Evolutionary conservation across 2,888 invertebrate genomes (phyloP), one percentile per base, ranked within the genome.

Genomic region (Arctia plantaginis): DNA sequence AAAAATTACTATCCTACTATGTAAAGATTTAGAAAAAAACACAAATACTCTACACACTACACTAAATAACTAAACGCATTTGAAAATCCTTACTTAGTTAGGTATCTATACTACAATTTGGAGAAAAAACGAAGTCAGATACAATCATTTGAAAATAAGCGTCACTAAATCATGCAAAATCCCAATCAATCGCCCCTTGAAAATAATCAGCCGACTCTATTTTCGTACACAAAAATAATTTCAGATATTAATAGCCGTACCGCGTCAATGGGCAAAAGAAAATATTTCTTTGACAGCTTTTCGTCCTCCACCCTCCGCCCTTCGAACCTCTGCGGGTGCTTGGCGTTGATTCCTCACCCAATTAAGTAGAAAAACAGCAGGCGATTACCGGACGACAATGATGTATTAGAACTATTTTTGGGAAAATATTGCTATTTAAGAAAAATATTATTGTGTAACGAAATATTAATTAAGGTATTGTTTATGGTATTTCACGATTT

Each of bases 281-380:
- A 79, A 84, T 78, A 85, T 85, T 82, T 78, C 71, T 78, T 80
- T 80, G 82, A 80, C 81, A 77, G 79, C 78, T 77, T 80, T 77
- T 82, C 80, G 85, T 85, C 86, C 83, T 85, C 51, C 7, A 27
- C 30, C 64, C 27, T 62, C 30, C 62, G 18, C 41, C 69, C 64
- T 44, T 30, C 33, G 13, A 41, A 41, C 41, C 35, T 39, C 55
- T 66, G 30, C 35, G 75, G 72, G 69, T 69, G 75, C 51, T 39
- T 67, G 69, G 72, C 72, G 66, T 89, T 94, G 95, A 94, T 93
- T 93, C 90, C 92, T 94, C 87, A 89, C 86, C 94, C 94, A 95
- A 95, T 95, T 95, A 95, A 90, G 89, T 90, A 92, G 93, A 93
- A 94, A 93, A 94, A 94, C 94, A 94, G 90, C 90, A 85, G 90